phyloP scores from a whole-genome alignment of 2,888 invertebrate species.

The Ditula angustiorana region DNA sequence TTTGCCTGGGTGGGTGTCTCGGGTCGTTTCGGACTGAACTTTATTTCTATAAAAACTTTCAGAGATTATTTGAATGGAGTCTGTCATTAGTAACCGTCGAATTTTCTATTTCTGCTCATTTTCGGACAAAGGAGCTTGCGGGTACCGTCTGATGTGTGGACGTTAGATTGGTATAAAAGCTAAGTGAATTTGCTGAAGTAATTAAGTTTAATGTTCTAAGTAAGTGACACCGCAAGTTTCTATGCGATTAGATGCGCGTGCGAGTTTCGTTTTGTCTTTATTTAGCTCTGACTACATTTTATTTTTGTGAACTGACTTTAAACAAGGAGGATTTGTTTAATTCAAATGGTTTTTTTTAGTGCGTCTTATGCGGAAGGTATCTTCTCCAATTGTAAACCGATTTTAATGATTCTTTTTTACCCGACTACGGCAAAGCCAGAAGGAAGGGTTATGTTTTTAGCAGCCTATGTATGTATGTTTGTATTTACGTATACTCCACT shows the following conservation, averaged over 20 bases:
- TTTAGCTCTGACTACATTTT: too few relatives aligned
- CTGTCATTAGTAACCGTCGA: slow-evolving; percentile 11
- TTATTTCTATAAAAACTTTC: slow-evolving; percentile 22
- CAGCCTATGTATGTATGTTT: too few relatives aligned
- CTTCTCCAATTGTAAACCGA: too few relatives aligned
- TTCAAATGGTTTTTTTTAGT: too few relatives aligned
- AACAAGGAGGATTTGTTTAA: too few relatives aligned
- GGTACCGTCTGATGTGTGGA: background rate
- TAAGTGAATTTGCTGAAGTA: background rate
- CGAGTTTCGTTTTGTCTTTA: too few relatives aligned
- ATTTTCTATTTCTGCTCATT: slow-evolving; percentile 7
- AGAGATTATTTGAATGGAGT: slow-evolving; percentile 23
- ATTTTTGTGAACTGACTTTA: too few relatives aligned
- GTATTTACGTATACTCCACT: too few relatives aligned
- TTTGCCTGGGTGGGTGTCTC: background rate
- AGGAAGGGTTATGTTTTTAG: too few relatives aligned
- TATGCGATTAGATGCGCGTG: background rate
- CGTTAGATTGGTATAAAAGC: background rate
- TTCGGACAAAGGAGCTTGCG: background rate
- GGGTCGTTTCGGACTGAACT: slow-evolving; percentile 5
- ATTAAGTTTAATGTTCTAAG: background rate
- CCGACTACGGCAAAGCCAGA: too few relatives aligned
- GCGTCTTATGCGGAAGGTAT: too few relatives aligned
- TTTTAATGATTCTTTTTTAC: too few relatives aligned
- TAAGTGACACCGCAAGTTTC: background rate